Evolutionary conservation across 2,888 invertebrate genomes (phyloP).

Genomic region (Phyto melanocephala): DNA sequence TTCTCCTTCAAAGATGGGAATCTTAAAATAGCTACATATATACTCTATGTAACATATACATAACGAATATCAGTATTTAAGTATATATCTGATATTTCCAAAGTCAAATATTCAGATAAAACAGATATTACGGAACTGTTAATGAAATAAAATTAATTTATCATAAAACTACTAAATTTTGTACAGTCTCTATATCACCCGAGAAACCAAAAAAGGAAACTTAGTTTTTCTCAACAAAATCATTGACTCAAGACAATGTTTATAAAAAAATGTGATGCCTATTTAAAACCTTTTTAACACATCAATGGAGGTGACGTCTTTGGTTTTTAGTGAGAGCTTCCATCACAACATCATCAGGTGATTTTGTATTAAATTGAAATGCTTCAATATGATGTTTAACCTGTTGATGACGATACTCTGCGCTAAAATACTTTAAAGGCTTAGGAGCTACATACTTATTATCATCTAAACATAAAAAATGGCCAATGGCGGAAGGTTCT

Average conservation of each 20-base stretch:
- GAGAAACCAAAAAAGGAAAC: not conserved
- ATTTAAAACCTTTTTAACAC: constrained; percentile 14
- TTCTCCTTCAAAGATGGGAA: too few relatives aligned
- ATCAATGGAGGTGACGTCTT: constrained; percentile 63
- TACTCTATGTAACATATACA: too few relatives aligned
- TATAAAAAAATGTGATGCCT: constrained; percentile 21
- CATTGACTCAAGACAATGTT: too few relatives aligned
- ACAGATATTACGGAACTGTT: too few relatives aligned
- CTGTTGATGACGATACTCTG: constrained; percentile 12
- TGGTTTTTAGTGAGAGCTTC: constrained; percentile 70
- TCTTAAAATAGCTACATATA: too few relatives aligned
- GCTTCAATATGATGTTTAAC: constrained; percentile 69
- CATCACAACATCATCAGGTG: constrained; percentile 75
- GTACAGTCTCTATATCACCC: too few relatives aligned
- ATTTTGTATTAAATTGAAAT: constrained; percentile 73
- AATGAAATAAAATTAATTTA: too few relatives aligned
- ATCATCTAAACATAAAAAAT: constrained; percentile 66
- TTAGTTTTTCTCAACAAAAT: not conserved
- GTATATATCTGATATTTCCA: too few relatives aligned
- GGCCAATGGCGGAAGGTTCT: constrained; percentile 67
- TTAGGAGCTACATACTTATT: constrained; percentile 46
- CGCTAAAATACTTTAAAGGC: constrained; percentile 23
- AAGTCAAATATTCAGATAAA: too few relatives aligned
- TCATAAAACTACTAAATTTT: too few relatives aligned
- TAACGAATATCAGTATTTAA: too few relatives aligned